A percentile compares a stretch with the other conserved stretches of the same genome.
Conservation (phyloP, 2,888 invertebrate species). For the Troides aeacus region DNA sequence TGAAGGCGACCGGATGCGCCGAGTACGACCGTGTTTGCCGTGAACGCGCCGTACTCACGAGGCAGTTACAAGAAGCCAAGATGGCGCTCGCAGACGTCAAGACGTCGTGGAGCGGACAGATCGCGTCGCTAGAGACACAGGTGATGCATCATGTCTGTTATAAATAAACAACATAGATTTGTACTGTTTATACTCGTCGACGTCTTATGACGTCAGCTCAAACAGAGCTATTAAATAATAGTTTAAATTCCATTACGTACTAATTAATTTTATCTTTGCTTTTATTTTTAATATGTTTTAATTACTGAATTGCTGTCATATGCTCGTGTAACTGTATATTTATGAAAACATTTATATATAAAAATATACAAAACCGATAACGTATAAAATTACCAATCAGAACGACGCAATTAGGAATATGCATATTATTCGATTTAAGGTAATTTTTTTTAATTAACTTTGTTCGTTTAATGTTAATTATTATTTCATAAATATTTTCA, state of each 20-base stretch:
- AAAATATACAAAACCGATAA: not conserved
- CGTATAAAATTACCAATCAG: no score
- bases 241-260: not conserved
- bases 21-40: constrained; percentile 65
- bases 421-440: no score
- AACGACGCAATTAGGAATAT: no score
- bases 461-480: no score
- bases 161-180: not conserved
- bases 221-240: not conserved
- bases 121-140: constrained; percentile 93
- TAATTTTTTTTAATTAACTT: no score
- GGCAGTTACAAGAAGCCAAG: constrained; percentile 90
- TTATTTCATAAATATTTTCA: no score
- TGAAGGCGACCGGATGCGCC: constrained; percentile 54
- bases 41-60: constrained; percentile 82
- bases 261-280: not conserved
- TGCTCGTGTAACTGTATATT: no score
- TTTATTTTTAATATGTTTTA: no score
- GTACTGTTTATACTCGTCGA: not conserved
- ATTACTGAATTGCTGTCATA: no score
- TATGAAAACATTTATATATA: not conserved
- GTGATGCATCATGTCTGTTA: constrained; percentile 54
- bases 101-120: constrained; percentile 95
- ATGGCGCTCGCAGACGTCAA: constrained; percentile 93
- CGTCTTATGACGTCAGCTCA: not conserved